Base-by-base conservation (phyloP, 2,113 vertebrate genomes). In the Tachysurus vachellii region DNA sequence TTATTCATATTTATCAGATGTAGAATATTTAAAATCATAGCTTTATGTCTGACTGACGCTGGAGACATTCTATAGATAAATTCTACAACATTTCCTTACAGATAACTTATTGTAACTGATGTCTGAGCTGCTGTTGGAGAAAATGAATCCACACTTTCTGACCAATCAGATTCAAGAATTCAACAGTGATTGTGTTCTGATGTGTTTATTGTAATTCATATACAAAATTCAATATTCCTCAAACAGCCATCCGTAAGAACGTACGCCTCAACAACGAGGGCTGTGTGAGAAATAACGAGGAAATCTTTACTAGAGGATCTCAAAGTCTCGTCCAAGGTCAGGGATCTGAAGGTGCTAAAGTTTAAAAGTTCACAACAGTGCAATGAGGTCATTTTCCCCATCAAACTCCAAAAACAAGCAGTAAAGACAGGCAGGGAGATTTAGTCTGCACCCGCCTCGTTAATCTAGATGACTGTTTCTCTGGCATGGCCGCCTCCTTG, bases 391-490 rank as follows among this genome's bases (percentile, higher is more conserved):
- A 88, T 89, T 89, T 85, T 85, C 59, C 86, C 88, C 82, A 88
- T 75, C 87, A 86, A 90, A 90, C 82, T 89, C 88, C 70, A 50
- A 86, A 82, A 90, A 86, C 61, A 85, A 87, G 85, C 77, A 19
- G 85, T 86, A 87, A 90, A 88, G 62, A 64, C n/a, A 31, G 76
- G 54, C 47, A 31, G 57, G 36, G 87, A 85, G 83, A 80, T 77
- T 83, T 76, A n/a, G 79, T 70, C 86, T 61, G 61, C 57, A 1
- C 84, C 91, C 89, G 92, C 92, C 92, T 92, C 88, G 90, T 94
- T 93, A 93, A 93, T 94, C 93, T 89, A 92, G 94, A 93, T 89
- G 92, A 91, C 90, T 89, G 86, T 90, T 93, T 93, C 91, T 86
- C 90, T 84, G 62, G 87, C 90, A 89, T 87, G 80, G 86, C 89